Evolutionary conservation across 2,113 vertebrate genomes (phyloP).

Genomic region (Pteronura brasiliensis): DNA sequence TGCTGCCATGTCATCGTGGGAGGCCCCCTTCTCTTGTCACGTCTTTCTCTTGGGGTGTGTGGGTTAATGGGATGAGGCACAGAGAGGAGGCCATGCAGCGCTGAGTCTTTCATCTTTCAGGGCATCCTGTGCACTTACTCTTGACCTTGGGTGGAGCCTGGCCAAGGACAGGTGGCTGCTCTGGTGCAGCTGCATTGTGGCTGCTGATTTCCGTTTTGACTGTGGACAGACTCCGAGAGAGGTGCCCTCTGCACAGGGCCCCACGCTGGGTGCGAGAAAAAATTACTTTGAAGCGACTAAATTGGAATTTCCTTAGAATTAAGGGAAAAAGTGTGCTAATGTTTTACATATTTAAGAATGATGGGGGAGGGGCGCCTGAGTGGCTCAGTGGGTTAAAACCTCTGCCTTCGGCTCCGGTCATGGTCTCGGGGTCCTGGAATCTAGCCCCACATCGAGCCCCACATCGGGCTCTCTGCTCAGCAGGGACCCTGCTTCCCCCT

Average conservation of each 20-base stretch:
- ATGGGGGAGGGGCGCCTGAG: too few relatives aligned
- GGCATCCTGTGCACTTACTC: neutral
- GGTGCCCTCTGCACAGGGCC: neutral
- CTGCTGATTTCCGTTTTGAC: neutral
- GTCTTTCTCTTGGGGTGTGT: neutral
- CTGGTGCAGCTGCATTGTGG: neutral
- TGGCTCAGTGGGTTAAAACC: too few relatives aligned
- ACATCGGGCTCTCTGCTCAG: too few relatives aligned
- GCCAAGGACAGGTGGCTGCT: neutral
- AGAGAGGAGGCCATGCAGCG: neutral
- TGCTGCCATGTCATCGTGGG: neutral
- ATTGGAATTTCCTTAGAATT: slow-evolving; percentile 1
- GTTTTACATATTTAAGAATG: neutral
- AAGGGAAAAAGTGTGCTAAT: neutral
- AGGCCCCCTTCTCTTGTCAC: neutral
- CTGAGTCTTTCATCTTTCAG: neutral
- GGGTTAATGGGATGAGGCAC: neutral
- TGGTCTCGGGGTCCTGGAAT: too few relatives aligned
- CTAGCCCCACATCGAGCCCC: too few relatives aligned
- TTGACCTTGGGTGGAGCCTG: neutral
- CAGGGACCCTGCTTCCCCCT: too few relatives aligned
- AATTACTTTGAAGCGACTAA: neutral
- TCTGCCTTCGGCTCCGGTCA: too few relatives aligned
- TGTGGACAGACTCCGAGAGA: neutral
- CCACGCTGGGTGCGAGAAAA: neutral